phyloP scores from a whole-genome alignment of 2,113 vertebrate species.

The Amia ocellicauda region DNA sequence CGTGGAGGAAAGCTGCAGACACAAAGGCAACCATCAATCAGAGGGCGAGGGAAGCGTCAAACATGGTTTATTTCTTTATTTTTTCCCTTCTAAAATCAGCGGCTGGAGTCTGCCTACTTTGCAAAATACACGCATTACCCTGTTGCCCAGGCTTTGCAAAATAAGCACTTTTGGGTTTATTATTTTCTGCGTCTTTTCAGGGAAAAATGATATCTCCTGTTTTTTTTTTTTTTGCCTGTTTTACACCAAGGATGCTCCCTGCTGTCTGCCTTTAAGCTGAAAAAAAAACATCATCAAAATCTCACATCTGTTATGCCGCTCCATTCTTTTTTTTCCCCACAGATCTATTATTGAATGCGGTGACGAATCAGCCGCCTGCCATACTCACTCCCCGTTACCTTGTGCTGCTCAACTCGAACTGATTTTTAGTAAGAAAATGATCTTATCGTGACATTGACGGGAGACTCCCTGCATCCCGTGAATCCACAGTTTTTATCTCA shows the following conservation, averaged over 20 bases:
- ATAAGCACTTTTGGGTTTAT: neutral
- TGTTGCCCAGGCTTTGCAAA: neutral
- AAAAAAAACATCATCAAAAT: neutral
- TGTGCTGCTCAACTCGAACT: too few relatives aligned
- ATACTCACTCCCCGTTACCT: too few relatives aligned
- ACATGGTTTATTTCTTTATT: neutral
- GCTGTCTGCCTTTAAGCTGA: neutral
- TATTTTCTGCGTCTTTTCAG: neutral
- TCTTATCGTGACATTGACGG: too few relatives aligned
- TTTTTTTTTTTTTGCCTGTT: neutral
- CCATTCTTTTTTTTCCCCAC: neutral
- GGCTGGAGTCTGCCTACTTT: neutral
- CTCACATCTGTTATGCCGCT: neutral
- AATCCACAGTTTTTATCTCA: too few relatives aligned
- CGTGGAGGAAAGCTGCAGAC: slow-evolving; percentile 12
- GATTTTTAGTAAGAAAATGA: too few relatives aligned
- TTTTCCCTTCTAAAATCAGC: neutral
- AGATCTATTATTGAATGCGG: too few relatives aligned
- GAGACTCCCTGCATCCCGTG: too few relatives aligned
- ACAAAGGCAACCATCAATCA: slow-evolving; percentile 14
- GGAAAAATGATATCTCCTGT: neutral
- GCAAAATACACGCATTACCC: neutral
- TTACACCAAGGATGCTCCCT: neutral
- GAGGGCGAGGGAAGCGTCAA: too few relatives aligned
- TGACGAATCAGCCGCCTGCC: too few relatives aligned